phyloP scores from a whole-genome alignment of 2,113 vertebrate genomes.

The Gasterosteus nipponicus region DNA sequence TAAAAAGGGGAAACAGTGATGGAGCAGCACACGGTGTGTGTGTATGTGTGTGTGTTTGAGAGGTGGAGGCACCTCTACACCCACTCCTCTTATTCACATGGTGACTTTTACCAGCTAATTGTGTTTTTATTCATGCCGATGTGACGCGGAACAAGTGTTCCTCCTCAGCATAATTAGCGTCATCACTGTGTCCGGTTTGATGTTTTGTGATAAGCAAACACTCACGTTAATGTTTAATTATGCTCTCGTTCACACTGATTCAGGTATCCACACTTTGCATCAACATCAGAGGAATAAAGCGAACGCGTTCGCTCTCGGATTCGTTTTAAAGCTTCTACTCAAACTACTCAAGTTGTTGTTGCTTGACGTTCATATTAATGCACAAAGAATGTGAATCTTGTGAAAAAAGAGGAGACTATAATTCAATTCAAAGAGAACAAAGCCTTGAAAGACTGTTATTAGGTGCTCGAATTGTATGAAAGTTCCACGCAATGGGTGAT shows the following conservation, averaged over 20 bases:
- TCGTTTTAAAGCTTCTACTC: not conserved
- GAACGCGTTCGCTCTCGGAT: not conserved
- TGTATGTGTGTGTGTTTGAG: conserved; percentile 18
- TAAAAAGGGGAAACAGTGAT: not conserved
- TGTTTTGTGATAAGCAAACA: not conserved
- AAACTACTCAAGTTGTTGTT: not conserved
- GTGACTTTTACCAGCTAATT: conserved; percentile 7
- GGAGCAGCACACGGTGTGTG: not conserved
- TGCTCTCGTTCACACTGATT: not conserved
- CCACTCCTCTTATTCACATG: conserved; percentile 6
- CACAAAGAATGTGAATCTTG: not conserved
- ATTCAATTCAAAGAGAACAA: not conserved
- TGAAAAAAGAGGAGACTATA: not conserved
- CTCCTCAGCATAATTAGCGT: not conserved
- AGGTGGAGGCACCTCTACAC: conserved; percentile 3
- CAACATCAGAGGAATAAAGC: not conserved
- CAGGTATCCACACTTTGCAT: not conserved
- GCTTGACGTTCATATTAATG: not conserved
- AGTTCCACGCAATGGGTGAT: not conserved
- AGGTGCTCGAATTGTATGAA: not conserved
- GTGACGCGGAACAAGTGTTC: not conserved
- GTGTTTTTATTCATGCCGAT: conserved; percentile 11
- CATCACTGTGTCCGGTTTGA: not conserved
- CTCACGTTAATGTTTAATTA: not conserved
- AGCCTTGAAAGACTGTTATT: not conserved